Conservation (phyloP, 2,113 vertebrate genomes). For the Oxyruncus cristatus region DNA sequence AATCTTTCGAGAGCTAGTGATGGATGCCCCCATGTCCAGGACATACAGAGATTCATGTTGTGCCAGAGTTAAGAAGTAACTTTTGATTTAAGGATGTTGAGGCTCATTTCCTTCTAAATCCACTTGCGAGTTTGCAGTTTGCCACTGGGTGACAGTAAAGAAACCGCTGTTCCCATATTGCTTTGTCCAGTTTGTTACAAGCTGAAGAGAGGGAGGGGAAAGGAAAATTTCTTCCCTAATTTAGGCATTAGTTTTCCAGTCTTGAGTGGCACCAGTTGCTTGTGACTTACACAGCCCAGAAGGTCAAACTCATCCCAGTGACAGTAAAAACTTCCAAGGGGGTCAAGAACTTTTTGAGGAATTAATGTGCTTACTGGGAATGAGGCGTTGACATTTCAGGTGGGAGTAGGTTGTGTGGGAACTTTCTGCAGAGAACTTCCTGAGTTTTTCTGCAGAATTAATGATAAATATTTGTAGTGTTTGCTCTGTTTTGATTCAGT, state of each 20-base stretch:
- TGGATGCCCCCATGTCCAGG: background rate
- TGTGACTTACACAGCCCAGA: background rate
- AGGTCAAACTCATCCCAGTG: background rate
- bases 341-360: background rate
- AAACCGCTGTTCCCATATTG: background rate
- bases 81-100: background rate
- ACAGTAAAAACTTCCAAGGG: background rate
- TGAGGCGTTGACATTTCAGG: background rate
- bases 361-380: background rate
- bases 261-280: background rate
- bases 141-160: background rate
- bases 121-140: background rate
- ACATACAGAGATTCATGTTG: background rate
- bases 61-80: background rate
- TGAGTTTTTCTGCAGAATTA: background rate
- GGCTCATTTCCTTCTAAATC: background rate
- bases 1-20: background rate
- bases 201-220: background rate
- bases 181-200: background rate
- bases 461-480: background rate
- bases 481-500: background rate
- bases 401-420: background rate
- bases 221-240: slow-evolving; percentile 14
- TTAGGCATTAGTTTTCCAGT: slow-evolving; percentile 2
- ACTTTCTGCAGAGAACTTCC: background rate